Base-by-base conservation (phyloP, 2,797 vertebrate genomes). In the Gymnothorax reevesii region DNA sequence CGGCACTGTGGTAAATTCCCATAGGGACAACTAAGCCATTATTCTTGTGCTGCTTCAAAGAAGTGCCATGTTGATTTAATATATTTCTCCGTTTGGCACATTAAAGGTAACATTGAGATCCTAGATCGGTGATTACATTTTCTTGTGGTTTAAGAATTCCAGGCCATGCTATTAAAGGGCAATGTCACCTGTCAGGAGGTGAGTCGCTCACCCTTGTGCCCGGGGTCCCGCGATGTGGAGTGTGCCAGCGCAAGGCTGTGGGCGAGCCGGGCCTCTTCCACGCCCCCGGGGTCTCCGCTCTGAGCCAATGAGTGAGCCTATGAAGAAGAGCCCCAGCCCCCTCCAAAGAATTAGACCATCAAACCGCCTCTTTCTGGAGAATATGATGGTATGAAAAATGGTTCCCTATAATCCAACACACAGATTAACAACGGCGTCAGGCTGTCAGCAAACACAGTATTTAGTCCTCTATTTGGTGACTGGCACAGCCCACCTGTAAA, bases 261-360 rank as follows among this genome's bases (percentile, higher is more conserved):
- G 86, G 94, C 92, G 42, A 95, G 94, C 83, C 88, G 90, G 17
- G 93, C 95, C 75, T 90, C 93, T 87, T 96, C 94, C 77, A 93
- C 90, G 52, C 89, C 88, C 85, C 94, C 93, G 20, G 88, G 89
- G 85, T 88, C 89, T 89, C 94, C 93, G 93, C 92, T 95, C 94
- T 95, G 87, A 59, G 94, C 86, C 84, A 95, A 94, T 94, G 93
- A 90, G 94, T 95, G 94, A 73, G 95, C 96, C 96, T 96, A 92
- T 79, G 84, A 84, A 86, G 52, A 90, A 86, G 90, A 90, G 62
- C 8, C 62, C 62, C 62, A 6, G 20, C 22, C 71, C 25, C 73
- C 12, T 92, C 91, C 89, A 82, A 49, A 20, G 49, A 42, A 69
- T 54, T 49, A 60, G 83, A 83, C 57, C 25, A 60, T 17, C 5